Conservation (phyloP, 2,888 invertebrate genomes). For the Tribolium freemani region DNA sequence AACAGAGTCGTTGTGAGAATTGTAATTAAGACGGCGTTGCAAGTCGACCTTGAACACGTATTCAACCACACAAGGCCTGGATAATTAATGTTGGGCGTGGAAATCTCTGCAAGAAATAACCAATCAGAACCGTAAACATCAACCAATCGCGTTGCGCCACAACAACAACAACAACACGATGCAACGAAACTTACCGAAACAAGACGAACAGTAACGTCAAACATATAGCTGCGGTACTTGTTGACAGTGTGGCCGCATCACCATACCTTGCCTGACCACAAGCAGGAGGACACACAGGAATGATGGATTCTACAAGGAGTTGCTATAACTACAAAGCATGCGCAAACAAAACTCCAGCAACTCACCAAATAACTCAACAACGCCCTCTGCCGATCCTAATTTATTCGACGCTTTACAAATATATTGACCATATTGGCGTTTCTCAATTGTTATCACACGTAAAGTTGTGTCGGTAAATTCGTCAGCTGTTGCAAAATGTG, state of each 20-base stretch:
- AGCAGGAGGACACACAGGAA: slow-evolving; percentile 94
- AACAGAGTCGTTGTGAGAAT: slow-evolving; percentile 30
- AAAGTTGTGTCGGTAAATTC: slow-evolving; percentile 93
- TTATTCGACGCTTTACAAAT: slow-evolving; percentile 92
- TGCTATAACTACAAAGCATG: slow-evolving; percentile 9
- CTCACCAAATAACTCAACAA: slow-evolving; percentile 87
- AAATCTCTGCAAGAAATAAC: slow-evolving; percentile 73
- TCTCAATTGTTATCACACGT: slow-evolving; percentile 91
- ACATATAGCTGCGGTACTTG: slow-evolving; percentile 70
- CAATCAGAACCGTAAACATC: neutral
- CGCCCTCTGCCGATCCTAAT: slow-evolving; percentile 84
- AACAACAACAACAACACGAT: slow-evolving; percentile 6
- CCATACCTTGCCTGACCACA: slow-evolving; percentile 81
- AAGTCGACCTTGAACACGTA: slow-evolving; percentile 15
- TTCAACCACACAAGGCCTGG: slow-evolving; percentile 74
- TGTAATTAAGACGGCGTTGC: slow-evolving; percentile 15
- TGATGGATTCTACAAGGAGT: slow-evolving; percentile 82
- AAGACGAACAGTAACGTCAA: slow-evolving; percentile 69
- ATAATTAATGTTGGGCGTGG: slow-evolving; percentile 81
- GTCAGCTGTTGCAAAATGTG: slow-evolving; percentile 92
- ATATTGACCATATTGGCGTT: slow-evolving; percentile 89
- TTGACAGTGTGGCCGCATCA: slow-evolving; percentile 71
- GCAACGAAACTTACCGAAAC: slow-evolving; percentile 65
- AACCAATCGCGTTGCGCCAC: neutral
- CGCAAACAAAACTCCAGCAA: neutral